phyloP scores from a whole-genome alignment of 2,797 vertebrate species.

The Scarus forsteni region DNA sequence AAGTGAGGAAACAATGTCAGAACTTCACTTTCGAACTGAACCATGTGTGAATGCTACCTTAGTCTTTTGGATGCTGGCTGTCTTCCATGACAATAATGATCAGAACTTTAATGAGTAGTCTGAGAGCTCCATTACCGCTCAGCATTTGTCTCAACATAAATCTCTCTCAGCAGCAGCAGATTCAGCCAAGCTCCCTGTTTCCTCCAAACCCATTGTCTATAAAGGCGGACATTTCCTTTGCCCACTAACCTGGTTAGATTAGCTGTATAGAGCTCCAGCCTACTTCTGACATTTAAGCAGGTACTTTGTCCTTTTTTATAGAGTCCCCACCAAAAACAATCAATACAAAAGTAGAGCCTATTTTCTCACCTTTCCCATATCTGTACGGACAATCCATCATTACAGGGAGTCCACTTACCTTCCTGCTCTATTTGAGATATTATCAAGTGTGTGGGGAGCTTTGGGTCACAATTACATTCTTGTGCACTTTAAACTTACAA shows the following conservation, averaged over 20 bases:
- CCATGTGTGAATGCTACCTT: too few relatives aligned
- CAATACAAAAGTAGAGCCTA: slow-evolving; percentile 58
- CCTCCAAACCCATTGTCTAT: slow-evolving; percentile 38
- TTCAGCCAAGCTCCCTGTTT: slow-evolving; percentile 30
- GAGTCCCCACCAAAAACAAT: slow-evolving; percentile 60
- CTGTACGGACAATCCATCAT: slow-evolving; percentile 73
- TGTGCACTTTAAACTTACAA: slow-evolving; percentile 40
- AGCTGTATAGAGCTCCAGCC: slow-evolving; percentile 43
- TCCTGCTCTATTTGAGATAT: slow-evolving; percentile 55
- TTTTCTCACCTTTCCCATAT: slow-evolving; percentile 71
- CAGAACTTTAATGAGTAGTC: slow-evolving; percentile 6
- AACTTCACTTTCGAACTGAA: too few relatives aligned
- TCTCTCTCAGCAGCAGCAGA: slow-evolving; percentile 20
- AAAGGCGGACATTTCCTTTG: slow-evolving; percentile 42
- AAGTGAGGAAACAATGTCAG: too few relatives aligned
- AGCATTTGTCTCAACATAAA: slow-evolving; percentile 23
- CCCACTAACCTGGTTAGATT: slow-evolving; percentile 50
- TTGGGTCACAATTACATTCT: slow-evolving; percentile 67
- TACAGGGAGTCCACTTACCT: slow-evolving; percentile 56
- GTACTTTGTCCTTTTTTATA: slow-evolving; percentile 55
- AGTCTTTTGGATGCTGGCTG: too few relatives aligned
- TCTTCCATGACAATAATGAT: too few relatives aligned
- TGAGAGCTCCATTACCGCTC: slow-evolving; percentile 15
- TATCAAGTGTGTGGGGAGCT: slow-evolving; percentile 58
- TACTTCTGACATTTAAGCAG: slow-evolving; percentile 60